Base-by-base conservation (phyloP, 2,797 vertebrate species). In the Craterocephalus amniculus region DNA sequence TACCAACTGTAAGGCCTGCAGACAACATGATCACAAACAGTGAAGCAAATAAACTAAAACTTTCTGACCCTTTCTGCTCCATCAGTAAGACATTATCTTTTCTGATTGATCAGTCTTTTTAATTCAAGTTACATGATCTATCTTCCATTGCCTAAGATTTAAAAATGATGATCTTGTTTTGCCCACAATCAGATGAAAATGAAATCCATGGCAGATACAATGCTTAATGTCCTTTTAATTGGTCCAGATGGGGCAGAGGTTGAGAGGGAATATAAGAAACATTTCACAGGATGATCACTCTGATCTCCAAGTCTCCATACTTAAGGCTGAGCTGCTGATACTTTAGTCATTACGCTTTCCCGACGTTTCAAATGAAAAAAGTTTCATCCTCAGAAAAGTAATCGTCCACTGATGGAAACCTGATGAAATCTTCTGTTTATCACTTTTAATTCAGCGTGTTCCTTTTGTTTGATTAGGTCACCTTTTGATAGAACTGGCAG, bases 251-350 rank as follows among this genome's bases (percentile, higher is more conserved):
- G 38, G 38, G 54, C 31, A 34, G 64, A 58, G 38, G 64, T 35
- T 58, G 55, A 48, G 54, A 67, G 54, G 26, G 64, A 57, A 58
- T 67, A 36, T 3, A 11, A 18, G 55, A 58, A 67, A 67, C 13
- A 58, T 26, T 45, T 24, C 32, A 57, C 0, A 56, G 32, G 52
- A 34, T 43, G n/a, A 58, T 14, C 56, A 24, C n/a, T 32, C 40
- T 45, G 32, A 43, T 18, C 38, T 43, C 16, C 38, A 14, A 18
- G 16, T 43, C 38, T 43, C 38, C 16, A 48, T 48, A 1, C 38
- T 58, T 57, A 7, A 57, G 20, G 48, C 36, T 18, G 14, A 58
- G n/a, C 54, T 66, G 36, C 51, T 43, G 38, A 11, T 32, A 0
- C 20, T 43, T 38, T 36, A 32, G 6, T 45, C n/a, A 57, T 58